phyloP scores from a whole-genome alignment of 2,888 invertebrate genomes.

The Eumacrocentrus americanus region DNA sequence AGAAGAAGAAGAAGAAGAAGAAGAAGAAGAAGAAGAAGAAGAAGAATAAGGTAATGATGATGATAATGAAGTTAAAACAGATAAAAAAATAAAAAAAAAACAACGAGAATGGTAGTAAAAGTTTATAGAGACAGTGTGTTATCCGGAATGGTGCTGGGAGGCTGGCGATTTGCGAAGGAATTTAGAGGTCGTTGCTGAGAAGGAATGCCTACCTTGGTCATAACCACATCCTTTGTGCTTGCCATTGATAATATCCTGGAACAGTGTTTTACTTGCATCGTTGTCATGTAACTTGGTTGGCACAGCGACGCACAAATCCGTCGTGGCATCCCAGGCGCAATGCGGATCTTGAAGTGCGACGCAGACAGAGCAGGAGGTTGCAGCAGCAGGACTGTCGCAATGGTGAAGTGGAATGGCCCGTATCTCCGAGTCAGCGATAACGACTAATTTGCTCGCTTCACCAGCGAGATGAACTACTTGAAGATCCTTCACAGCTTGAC shows the following conservation, averaged over 20 bases:
- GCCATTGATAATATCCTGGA: constrained; percentile 77
- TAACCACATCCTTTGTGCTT: constrained; percentile 67
- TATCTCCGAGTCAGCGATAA: constrained; percentile 86
- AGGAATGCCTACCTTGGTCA: constrained; percentile 49
- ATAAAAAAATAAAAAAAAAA: neutral
- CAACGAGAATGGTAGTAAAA: constrained; percentile 6
- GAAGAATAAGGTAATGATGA: constrained; percentile 26
- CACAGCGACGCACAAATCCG: constrained; percentile 65
- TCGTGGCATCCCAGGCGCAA: constrained; percentile 89
- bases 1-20: constrained; percentile 17
- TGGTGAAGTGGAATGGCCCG: constrained; percentile 85
- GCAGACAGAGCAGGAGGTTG: constrained; percentile 75
- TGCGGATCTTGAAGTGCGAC: constrained; percentile 94
- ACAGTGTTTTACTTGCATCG: constrained; percentile 67
- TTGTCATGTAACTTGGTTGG: constrained; percentile 67
- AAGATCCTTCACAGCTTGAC: constrained; percentile 72
- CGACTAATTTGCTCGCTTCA: constrained; percentile 81
- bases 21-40: constrained; percentile 21
- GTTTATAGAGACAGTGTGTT: constrained; percentile 31
- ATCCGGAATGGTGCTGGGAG: constrained; percentile 40
- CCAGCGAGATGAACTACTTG: constrained; percentile 70
- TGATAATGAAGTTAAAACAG: constrained; percentile 16
- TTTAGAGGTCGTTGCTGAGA: constrained; percentile 36
- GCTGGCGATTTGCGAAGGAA: constrained; percentile 39
- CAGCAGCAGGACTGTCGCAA: constrained; percentile 65